phyloP scores from a whole-genome alignment of 2,113 vertebrate genomes.

The Menidia beryllina region DNA sequence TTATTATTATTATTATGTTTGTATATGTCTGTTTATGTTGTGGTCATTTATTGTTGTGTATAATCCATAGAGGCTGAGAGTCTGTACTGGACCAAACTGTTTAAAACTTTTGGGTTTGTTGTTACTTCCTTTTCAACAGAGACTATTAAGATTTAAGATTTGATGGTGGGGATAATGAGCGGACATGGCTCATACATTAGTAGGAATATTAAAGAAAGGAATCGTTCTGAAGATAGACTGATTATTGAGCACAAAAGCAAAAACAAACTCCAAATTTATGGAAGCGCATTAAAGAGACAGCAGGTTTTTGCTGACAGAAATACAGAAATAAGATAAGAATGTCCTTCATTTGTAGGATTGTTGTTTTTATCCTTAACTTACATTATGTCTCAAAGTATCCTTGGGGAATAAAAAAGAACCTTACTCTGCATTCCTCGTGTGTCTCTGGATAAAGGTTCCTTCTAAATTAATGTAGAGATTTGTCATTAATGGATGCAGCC shows the following conservation, averaged over 20 bases:
- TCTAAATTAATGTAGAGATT: too few species aligned
- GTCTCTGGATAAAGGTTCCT: too few species aligned
- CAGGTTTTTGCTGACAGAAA: background rate
- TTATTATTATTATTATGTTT: too few species aligned
- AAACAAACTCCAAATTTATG: background rate
- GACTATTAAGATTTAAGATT: background rate
- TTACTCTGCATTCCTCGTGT: too few species aligned
- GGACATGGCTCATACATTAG: background rate
- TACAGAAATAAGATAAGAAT: too few species aligned
- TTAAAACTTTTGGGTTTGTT: background rate
- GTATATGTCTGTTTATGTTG: constrained; percentile 5
- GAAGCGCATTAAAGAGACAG: background rate
- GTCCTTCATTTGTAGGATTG: too few species aligned
- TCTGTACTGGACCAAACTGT: too few species aligned
- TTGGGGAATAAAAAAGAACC: too few species aligned
- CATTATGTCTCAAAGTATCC: too few species aligned
- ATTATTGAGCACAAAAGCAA: background rate
- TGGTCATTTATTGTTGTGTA: constrained; percentile 5
- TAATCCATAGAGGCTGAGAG: background rate
- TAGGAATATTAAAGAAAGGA: background rate
- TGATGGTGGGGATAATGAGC: background rate
- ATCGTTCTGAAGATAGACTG: too few species aligned
- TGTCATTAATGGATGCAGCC: background rate
- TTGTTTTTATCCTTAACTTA: too few species aligned
- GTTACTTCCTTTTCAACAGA: background rate